Conservation (phyloP, 1,140 invertebrate species). For the Capitella teleta region DNA sequence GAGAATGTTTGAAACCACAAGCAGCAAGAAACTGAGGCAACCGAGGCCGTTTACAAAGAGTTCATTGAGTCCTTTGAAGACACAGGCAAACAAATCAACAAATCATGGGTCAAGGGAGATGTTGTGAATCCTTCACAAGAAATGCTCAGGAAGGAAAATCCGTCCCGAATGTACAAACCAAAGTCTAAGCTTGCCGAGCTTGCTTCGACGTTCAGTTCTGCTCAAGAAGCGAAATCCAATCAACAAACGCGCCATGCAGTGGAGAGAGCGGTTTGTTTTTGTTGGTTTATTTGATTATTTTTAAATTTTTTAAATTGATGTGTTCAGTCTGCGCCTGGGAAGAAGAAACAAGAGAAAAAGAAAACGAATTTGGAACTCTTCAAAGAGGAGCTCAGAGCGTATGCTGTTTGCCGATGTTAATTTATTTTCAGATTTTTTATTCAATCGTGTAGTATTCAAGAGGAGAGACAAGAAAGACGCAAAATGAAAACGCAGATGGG, state of each 20-base stretch:
- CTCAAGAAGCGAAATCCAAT: constrained; percentile 44
- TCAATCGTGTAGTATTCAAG: constrained; percentile 67
- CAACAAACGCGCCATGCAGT: no score
- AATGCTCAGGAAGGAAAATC: constrained; percentile 62
- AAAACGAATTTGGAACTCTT: constrained; percentile 95
- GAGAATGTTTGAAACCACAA: not conserved
- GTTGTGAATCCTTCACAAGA: constrained; percentile 80
- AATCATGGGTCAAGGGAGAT: constrained; percentile 93
- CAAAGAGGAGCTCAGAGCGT: constrained; percentile 59
- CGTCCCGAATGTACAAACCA: constrained; percentile 86
- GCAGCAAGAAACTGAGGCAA: constrained; percentile 63
- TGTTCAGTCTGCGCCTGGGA: constrained; percentile 45
- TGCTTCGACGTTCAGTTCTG: constrained; percentile 48
- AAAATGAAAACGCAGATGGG: constrained; percentile 46
- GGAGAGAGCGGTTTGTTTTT: no score
- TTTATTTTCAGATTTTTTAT: not conserved
- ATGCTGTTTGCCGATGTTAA: not conserved
- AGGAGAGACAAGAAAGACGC: constrained; percentile 92
- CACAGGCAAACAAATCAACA: constrained; percentile 57
- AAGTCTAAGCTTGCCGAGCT: constrained; percentile 56
- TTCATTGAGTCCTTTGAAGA: constrained; percentile 96
- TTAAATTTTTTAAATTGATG: no score
- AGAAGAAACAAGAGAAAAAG: constrained; percentile 61
- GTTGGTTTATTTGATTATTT: no score
- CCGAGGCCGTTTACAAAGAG: constrained; percentile 76